A percentile compares a stretch with the other conserved stretches of the same genome.
Conservation (phyloP, 2,888 invertebrate genomes). For the Notocelia uddmanniana region DNA sequence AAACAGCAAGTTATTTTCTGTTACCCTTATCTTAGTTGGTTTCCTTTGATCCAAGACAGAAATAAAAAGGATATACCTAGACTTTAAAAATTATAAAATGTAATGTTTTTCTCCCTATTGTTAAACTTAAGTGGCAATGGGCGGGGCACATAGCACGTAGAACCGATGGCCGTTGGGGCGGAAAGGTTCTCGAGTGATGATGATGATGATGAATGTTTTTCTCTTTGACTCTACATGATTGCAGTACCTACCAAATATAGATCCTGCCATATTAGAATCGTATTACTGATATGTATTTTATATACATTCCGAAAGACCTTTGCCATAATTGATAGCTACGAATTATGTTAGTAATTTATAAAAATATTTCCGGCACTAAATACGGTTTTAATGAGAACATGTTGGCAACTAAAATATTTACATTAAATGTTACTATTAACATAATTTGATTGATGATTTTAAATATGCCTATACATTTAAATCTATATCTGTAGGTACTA, state of each 20-base stretch:
- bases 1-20: no score
- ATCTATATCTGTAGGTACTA: no score
- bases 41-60: no score
- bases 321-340: conserved; percentile 28
- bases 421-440: conserved; percentile 18
- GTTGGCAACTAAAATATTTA: conserved; percentile 22
- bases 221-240: background rate
- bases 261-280: background rate
- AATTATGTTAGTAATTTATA: conserved; percentile 28
- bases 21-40: no score
- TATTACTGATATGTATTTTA: conserved; percentile 7
- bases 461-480: background rate
- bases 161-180: no score
- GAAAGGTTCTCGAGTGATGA: no score
- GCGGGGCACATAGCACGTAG: no score
- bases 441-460: conserved; percentile 24
- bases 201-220: no score
- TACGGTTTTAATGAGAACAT: conserved; percentile 40
- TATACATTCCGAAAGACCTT: conserved; percentile 21
- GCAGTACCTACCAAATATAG: conserved; percentile 7
- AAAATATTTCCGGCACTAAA: conserved; percentile 33
- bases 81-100: no score
- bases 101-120: no score
- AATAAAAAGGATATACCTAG: no score
- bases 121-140: no score